Evolutionary conservation across 1,140 invertebrate genomes (phyloP).

Genomic region (Cheumatopsyche charites): DNA sequence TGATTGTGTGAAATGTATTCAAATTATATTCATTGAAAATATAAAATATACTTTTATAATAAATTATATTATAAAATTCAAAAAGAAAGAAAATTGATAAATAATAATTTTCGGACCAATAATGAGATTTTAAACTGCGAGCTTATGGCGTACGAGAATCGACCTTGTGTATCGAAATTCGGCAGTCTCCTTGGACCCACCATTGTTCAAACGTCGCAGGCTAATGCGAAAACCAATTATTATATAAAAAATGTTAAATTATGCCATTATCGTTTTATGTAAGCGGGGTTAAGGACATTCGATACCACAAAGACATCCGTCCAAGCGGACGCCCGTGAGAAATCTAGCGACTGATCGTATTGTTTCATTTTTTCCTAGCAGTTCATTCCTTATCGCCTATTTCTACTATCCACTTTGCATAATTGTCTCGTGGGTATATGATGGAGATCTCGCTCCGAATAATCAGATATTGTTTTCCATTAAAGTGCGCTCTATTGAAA

Average conservation of each 20-base stretch:
- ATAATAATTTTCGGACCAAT: no score
- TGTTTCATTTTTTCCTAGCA: conserved; percentile 21
- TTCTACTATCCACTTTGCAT: conserved; percentile 29
- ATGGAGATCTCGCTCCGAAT: conserved; percentile 15
- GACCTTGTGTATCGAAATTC: conserved; percentile 19
- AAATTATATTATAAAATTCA: no score
- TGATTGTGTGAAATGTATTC: no score
- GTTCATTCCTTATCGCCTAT: conserved; percentile 8
- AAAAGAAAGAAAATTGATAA: neutral
- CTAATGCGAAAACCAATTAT: conserved; percentile 34
- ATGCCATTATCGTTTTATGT: conserved; percentile 30
- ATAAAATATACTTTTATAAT: no score
- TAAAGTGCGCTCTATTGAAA: conserved; percentile 19
- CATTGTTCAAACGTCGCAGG: conserved; percentile 22
- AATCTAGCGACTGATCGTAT: conserved; percentile 17
- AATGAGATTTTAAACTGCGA: no score
- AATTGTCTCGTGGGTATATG: conserved; percentile 35
- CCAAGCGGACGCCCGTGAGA: conserved; percentile 18
- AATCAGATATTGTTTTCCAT: conserved; percentile 39
- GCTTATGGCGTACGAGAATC: neutral
- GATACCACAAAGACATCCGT: conserved; percentile 30
- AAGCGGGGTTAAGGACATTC: conserved; percentile 32
- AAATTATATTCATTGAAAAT: neutral
- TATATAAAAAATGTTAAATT: conserved; percentile 30
- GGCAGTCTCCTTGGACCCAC: conserved; percentile 17